Conservation (phyloP, 2,797 vertebrate species). For the Adrianichthys oophorus region DNA sequence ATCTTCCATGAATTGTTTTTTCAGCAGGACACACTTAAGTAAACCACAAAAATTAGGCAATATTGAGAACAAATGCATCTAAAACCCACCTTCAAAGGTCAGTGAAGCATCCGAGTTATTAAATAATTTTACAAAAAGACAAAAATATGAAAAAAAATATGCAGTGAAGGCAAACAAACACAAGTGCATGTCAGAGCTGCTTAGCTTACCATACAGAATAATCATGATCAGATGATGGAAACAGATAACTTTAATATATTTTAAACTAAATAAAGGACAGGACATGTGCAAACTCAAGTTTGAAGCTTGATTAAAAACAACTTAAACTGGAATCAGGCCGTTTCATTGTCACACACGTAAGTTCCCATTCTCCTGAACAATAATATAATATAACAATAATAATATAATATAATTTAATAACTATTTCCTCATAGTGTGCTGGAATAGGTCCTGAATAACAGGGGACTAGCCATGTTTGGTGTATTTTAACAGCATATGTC, state of each 20-base stretch:
- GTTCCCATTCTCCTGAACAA: too few species aligned
- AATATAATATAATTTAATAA: too few species aligned
- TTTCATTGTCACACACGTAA: too few species aligned
- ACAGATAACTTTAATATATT: neutral
- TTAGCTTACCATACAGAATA: neutral
- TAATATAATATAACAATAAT: too few species aligned
- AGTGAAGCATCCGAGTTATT: conserved; percentile 19
- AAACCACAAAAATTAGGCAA: conserved; percentile 3
- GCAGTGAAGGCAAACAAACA: conserved; percentile 6
- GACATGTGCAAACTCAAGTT: too few species aligned
- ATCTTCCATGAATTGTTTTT: neutral
- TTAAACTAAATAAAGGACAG: neutral
- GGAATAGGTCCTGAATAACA: too few species aligned
- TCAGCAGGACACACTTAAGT: neutral
- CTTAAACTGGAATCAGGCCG: too few species aligned
- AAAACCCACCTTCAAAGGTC: conserved; percentile 34
- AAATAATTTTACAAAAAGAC: conserved; percentile 35
- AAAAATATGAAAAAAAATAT: neutral
- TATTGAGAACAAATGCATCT: conserved; percentile 6
- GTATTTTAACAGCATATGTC: too few species aligned
- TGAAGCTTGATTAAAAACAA: too few species aligned
- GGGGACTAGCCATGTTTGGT: too few species aligned
- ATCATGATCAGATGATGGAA: neutral
- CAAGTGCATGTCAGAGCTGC: neutral
- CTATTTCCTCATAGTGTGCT: too few species aligned